phyloP scores from a whole-genome alignment of 2,888 invertebrate species.

The Balanococcus diminutus region DNA sequence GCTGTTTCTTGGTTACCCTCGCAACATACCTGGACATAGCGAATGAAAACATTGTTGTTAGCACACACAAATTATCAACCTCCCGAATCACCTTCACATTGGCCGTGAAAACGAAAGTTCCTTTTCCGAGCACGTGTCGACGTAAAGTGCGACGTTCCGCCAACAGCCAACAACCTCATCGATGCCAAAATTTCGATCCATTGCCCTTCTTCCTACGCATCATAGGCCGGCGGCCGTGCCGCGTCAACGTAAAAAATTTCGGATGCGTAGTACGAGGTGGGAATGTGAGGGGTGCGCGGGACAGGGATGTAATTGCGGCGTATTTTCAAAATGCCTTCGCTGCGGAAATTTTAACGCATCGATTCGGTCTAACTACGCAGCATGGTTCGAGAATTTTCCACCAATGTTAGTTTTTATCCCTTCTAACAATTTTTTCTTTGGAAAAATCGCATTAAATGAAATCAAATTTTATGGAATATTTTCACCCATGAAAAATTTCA shows the following conservation, averaged over 20 bases:
- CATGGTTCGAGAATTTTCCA: not conserved
- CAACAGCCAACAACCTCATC: not conserved
- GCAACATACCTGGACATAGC: not conserved
- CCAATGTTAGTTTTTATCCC: not conserved
- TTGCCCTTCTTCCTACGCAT: not conserved
- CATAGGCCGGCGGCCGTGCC: not conserved
- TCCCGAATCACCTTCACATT: not conserved
- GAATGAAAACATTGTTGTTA: not conserved
- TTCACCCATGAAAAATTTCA: not conserved
- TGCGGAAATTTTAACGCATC: not conserved
- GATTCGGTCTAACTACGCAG: not conserved
- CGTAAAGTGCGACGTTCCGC: not conserved
- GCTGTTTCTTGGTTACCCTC: not conserved
- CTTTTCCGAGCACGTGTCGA: not conserved
- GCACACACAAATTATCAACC: not conserved
- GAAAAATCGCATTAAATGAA: not conserved
- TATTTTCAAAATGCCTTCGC: not conserved
- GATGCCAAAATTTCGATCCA: conserved; percentile 11
- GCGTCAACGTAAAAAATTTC: not conserved
- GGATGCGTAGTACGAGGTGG: not conserved
- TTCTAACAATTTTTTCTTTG: not conserved
- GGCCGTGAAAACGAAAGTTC: not conserved
- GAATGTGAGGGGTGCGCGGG: not conserved
- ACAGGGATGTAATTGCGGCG: not conserved
- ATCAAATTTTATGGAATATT: not conserved